These are phyloP conservation scores for Eulacestoma nigropectus DNA, from an alignment of 2,113 vertebrate genomes.

Conservation along the genomic window DNA sequence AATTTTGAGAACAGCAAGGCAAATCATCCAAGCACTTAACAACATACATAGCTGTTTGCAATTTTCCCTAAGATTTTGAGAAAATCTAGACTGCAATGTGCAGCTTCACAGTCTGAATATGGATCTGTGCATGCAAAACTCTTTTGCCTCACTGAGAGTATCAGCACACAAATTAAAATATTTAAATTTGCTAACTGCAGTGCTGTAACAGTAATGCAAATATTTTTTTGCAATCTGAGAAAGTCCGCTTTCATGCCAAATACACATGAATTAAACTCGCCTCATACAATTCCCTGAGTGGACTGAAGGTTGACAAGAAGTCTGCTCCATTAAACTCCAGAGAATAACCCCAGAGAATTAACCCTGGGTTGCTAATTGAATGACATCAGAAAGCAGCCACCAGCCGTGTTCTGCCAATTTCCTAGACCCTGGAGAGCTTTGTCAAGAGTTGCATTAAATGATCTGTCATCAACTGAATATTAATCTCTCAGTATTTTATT, in stretches of 20 bases:
- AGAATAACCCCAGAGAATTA: not conserved
- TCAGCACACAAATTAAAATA: not conserved
- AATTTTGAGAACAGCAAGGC: not conserved
- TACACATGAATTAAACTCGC: not conserved
- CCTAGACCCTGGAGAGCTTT: not conserved
- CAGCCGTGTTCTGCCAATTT: not conserved
- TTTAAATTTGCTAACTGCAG: not conserved
- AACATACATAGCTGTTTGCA: not conserved
- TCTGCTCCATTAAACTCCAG: not conserved
- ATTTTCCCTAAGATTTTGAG: not conserved
- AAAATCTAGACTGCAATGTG: not conserved
- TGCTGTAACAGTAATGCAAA: not conserved
- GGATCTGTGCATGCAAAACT: not conserved
- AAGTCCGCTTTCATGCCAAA: not conserved
- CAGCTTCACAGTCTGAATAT: not conserved
- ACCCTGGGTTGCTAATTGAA: not conserved
- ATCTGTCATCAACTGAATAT: conserved; percentile 14
- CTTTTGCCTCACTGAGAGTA: not conserved
- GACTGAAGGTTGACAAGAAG: not conserved
- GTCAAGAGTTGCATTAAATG: not conserved
- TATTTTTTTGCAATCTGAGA: not conserved
- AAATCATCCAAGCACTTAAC: not conserved
- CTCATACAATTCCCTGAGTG: not conserved
- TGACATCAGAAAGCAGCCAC: conserved; percentile 28
- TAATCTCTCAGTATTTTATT: conserved; percentile 44